These are phyloP conservation scores for Eubasilissa splendida DNA, from an alignment of 2,888 invertebrate genomes.

Conservation along the genomic window DNA sequence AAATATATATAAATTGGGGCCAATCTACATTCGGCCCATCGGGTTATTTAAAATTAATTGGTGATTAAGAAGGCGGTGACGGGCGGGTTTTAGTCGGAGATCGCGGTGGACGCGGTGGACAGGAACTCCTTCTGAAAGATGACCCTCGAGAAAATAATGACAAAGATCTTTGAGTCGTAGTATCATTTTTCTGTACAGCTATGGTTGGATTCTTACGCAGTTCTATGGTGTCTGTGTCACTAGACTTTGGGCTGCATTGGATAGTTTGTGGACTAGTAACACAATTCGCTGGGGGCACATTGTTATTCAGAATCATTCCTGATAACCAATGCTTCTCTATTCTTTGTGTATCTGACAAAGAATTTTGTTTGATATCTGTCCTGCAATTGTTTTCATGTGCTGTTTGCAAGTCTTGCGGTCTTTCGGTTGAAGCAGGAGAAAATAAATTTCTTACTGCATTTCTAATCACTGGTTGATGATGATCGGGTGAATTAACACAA, in stretches of 20 bases:
- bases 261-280: background rate
- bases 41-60: background rate
- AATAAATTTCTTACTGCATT: slow-evolving; percentile 61
- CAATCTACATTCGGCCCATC: background rate
- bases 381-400: slow-evolving; percentile 63
- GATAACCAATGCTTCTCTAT: slow-evolving; percentile 32
- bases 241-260: slow-evolving; percentile 10
- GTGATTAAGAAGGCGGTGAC: slow-evolving; percentile 4
- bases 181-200: background rate
- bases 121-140: slow-evolving; percentile 49
- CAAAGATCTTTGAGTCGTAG: background rate
- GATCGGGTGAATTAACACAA: slow-evolving; percentile 56
- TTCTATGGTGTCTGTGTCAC: slow-evolving; percentile 29
- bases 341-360: slow-evolving; percentile 17
- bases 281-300: background rate
- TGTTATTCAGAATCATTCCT: slow-evolving; percentile 14
- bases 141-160: slow-evolving; percentile 50
- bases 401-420: slow-evolving; percentile 62
- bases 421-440: background rate
- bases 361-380: background rate
- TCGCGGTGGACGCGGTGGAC: slow-evolving; percentile 50
- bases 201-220: slow-evolving; percentile 24
- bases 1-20: background rate
- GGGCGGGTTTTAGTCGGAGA: slow-evolving; percentile 49
- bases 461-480: slow-evolving; percentile 40